Conservation (phyloP, 2,888 invertebrate species). For the Caenorhabditis sp. region DNA sequence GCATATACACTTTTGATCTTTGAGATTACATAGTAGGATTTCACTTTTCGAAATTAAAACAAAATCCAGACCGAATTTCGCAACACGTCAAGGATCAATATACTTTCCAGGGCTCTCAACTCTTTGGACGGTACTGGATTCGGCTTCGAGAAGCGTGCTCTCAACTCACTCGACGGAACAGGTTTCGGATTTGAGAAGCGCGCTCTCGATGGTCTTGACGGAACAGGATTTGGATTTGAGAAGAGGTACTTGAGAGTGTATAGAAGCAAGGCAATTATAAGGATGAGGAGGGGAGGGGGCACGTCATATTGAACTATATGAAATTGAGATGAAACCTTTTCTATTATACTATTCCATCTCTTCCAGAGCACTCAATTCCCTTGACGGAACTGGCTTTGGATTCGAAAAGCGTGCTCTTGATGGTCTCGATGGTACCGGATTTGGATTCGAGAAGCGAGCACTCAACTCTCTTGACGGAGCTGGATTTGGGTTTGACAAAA, state of each 20-base stretch:
- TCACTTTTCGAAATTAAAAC: conserved; percentile 26
- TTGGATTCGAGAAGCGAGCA: conserved; percentile 70
- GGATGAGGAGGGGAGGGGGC: too few relatives aligned
- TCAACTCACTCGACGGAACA: conserved; percentile 65
- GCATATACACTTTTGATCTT: conserved; percentile 50
- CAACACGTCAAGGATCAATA: neutral
- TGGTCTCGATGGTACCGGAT: conserved; percentile 64
- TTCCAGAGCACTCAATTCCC: conserved; percentile 49
- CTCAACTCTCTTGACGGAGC: conserved; percentile 67
- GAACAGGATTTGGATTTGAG: conserved; percentile 67
- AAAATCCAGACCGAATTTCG: too few relatives aligned
- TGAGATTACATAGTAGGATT: conserved; percentile 10
- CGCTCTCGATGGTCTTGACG: conserved; percentile 62
- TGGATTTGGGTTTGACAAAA: conserved; percentile 70
- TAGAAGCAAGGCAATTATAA: neutral
- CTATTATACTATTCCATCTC: neutral
- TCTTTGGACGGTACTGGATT: conserved; percentile 69
- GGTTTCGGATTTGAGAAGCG: conserved; percentile 69
- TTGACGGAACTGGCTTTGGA: conserved; percentile 64
- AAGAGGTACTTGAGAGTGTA: conserved; percentile 39
- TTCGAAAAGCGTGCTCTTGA: conserved; percentile 62
- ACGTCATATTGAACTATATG: neutral
- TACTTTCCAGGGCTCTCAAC: conserved; percentile 64
- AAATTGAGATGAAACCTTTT: neutral
- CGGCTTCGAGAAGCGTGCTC: conserved; percentile 71